Percentiles rank a stretch among this genome's conserved stretches.
Evolutionary conservation across 2,113 vertebrate genomes (phyloP).

Genomic region (Phrynocephalus versicolor): DNA sequence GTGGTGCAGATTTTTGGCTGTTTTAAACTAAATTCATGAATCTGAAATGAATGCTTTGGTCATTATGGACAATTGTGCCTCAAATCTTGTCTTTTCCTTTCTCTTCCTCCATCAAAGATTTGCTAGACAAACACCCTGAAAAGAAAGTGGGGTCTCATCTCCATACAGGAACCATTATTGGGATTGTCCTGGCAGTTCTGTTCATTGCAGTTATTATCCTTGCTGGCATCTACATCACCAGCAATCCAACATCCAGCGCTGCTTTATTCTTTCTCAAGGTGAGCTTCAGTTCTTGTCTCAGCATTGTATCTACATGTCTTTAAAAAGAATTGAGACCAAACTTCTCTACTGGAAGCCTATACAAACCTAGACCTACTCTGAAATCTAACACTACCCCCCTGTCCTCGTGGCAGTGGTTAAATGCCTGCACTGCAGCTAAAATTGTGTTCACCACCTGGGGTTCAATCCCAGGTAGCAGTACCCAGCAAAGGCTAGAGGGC

Average conservation of each 20-base stretch:
- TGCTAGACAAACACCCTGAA: slow-evolving; percentile 52
- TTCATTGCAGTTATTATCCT: slow-evolving; percentile 83
- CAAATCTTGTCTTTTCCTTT: neutral
- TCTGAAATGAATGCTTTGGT: neutral
- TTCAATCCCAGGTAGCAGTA: too few relatives aligned
- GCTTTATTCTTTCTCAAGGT: slow-evolving; percentile 95
- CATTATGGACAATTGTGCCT: neutral
- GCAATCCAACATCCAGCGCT: slow-evolving; percentile 82
- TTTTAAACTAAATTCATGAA: too few relatives aligned
- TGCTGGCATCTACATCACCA: slow-evolving; percentile 86
- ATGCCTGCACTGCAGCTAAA: too few relatives aligned
- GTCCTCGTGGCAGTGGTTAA: neutral
- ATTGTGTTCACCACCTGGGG: too few relatives aligned
- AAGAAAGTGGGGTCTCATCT: slow-evolving; percentile 65
- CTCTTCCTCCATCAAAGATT: slow-evolving; percentile 24
- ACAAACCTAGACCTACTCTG: neutral
- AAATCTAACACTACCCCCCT: too few relatives aligned
- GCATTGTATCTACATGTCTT: neutral
- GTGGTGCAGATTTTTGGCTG: too few relatives aligned
- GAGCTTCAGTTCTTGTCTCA: slow-evolving; percentile 37
- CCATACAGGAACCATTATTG: slow-evolving; percentile 86
- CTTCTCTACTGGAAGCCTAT: neutral
- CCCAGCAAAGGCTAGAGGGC: too few relatives aligned
- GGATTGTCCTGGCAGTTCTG: slow-evolving; percentile 82
- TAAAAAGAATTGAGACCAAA: neutral